These are phyloP conservation scores for Tenodera sinensis DNA, from an alignment of 2,888 invertebrate species.

Conservation along the genomic window DNA sequence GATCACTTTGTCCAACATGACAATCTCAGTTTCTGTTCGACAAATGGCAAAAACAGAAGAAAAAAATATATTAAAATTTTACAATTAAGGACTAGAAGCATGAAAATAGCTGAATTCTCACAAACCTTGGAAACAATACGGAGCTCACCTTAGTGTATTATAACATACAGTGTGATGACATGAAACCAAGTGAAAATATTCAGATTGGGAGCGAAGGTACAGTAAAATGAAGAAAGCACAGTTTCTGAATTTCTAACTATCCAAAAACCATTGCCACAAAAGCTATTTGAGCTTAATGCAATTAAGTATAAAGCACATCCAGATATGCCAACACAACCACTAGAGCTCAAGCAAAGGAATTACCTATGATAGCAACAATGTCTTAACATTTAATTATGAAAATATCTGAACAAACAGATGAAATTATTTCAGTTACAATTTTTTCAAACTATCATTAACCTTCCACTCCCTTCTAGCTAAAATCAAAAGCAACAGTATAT, in stretches of 20 bases:
- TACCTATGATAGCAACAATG: not conserved
- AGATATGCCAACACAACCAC: not conserved
- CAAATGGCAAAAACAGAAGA: conserved; percentile 14
- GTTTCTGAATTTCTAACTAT: not conserved
- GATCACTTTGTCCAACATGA: not conserved
- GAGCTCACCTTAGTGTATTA: not conserved
- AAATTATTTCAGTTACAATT: not conserved
- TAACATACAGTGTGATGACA: not conserved
- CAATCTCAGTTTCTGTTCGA: conserved; percentile 15
- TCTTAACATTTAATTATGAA: not conserved
- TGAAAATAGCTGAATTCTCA: conserved; percentile 20
- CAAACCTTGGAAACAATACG: not conserved
- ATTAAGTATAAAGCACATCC: not conserved
- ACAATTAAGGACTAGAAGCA: conserved; percentile 25
- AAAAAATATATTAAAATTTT: conserved; percentile 7
- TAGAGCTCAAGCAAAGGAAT: not conserved
- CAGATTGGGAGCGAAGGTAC: not conserved
- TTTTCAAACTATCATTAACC: not conserved
- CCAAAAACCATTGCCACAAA: not conserved
- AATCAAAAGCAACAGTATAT: conserved; percentile 1
- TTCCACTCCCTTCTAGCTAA: conserved; percentile 8
- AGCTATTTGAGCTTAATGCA: not conserved
- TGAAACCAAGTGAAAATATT: not conserved
- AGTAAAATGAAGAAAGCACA: not conserved
- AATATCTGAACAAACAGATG: not conserved